These are phyloP conservation scores for Urosaurus nigricauda DNA, from an alignment of 2,797 vertebrate genomes.

Conservation along the genomic window DNA sequence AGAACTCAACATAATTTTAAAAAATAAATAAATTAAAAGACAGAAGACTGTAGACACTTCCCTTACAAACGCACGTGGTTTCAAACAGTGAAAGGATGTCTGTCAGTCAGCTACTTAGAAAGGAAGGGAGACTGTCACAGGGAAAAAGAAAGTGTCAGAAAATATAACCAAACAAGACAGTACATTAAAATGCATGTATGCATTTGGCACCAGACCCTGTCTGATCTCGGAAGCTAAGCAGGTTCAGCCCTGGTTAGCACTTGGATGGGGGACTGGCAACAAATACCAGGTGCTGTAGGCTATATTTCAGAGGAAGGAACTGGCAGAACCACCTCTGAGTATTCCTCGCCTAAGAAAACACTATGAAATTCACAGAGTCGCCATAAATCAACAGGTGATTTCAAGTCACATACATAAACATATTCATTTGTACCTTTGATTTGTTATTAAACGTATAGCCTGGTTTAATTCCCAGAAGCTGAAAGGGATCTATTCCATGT, in stretches of 20 bases:
- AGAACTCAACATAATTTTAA: too few species aligned
- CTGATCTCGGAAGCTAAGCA: too few species aligned
- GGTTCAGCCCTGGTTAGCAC: too few species aligned
- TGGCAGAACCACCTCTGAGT: too few species aligned
- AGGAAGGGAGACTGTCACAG: background rate
- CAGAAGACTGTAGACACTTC: background rate
- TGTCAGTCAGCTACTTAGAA: background rate
- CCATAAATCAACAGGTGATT: too few species aligned
- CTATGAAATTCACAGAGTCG: too few species aligned
- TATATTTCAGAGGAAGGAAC: too few species aligned
- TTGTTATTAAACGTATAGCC: background rate
- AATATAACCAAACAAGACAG: background rate
- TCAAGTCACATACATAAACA: too few species aligned
- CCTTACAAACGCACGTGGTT: background rate
- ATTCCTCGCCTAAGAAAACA: too few species aligned
- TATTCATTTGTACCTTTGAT: background rate
- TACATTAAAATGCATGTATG: background rate
- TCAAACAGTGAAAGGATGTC: background rate
- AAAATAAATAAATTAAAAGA: too few species aligned
- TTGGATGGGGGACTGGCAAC: too few species aligned
- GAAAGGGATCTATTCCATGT: background rate
- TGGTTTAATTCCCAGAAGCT: background rate
- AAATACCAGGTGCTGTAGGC: too few species aligned
- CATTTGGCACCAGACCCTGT: background rate
- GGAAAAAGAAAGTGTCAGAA: background rate